Evolutionary conservation across 2,888 invertebrate genomes (phyloP).

Genomic region (Leptinotarsa peninsularis): DNA sequence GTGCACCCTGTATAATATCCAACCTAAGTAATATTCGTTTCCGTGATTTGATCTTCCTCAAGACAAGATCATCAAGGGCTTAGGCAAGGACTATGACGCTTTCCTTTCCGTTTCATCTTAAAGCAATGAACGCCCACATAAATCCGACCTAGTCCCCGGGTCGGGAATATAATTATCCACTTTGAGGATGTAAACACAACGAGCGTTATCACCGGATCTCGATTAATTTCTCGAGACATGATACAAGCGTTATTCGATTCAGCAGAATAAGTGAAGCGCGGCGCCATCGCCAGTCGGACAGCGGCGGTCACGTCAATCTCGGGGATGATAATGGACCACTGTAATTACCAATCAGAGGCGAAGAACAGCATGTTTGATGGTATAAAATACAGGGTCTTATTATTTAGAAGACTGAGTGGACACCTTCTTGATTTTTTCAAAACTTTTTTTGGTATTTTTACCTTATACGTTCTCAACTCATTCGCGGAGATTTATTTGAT

Average conservation of each 20-base stretch:
- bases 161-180: slow-evolving; percentile 50
- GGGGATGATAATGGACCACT: slow-evolving; percentile 32
- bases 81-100: not conserved
- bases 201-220: slow-evolving; percentile 50
- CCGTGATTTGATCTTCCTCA: not conserved
- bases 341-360: slow-evolving; percentile 33
- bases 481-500: too few relatives aligned
- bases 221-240: slow-evolving; percentile 49
- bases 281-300: slow-evolving; percentile 32
- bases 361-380: not conserved
- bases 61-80: not conserved
- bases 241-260: slow-evolving; percentile 35
- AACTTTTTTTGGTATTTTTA: too few relatives aligned
- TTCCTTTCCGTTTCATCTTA: slow-evolving; percentile 1
- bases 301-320: slow-evolving; percentile 27
- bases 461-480: too few relatives aligned
- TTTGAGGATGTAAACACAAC: slow-evolving; percentile 51
- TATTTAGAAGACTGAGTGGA: not conserved
- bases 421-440: too few relatives aligned
- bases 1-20: too few relatives aligned
- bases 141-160: slow-evolving; percentile 25
- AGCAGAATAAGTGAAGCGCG: slow-evolving; percentile 23
- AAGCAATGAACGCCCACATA: slow-evolving; percentile 17
- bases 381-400: not conserved
- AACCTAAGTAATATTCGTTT: too few relatives aligned